Conservation (phyloP, 2,888 invertebrate genomes). For the Sarcophaga rosellei region DNA sequence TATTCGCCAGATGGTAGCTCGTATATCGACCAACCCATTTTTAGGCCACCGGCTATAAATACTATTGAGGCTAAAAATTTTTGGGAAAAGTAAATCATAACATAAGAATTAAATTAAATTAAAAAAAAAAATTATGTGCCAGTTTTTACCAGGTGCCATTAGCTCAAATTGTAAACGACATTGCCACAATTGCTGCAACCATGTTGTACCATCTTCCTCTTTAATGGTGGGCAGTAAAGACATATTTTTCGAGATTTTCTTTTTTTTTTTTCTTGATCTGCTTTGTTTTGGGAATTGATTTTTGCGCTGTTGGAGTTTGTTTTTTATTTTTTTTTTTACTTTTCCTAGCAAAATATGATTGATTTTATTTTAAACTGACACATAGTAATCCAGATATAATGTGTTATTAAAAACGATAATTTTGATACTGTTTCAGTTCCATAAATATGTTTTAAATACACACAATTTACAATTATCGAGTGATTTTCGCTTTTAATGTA, state of each 20-base stretch:
- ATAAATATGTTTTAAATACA: constrained; percentile 29
- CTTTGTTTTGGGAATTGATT: too few relatives aligned
- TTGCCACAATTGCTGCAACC: constrained; percentile 74
- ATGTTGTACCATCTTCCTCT: constrained; percentile 73
- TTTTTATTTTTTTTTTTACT: neutral
- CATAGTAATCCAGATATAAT: neutral
- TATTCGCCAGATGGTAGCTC: constrained; percentile 75
- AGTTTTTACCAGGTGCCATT: constrained; percentile 74
- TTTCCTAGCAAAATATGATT: neutral
- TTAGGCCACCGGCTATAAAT: constrained; percentile 76
- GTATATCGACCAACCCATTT: constrained; percentile 76
- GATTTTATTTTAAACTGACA: neutral
- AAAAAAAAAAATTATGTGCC: neutral
- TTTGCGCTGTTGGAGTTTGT: neutral
- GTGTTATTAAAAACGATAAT: constrained; percentile 1
- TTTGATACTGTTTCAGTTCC: constrained; percentile 13
- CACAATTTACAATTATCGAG: constrained; percentile 9
- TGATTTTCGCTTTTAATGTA: neutral
- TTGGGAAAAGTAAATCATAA: neutral
- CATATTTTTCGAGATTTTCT: constrained; percentile 64
- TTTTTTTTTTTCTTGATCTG: neutral
- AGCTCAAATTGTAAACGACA: constrained; percentile 76
- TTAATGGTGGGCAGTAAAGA: constrained; percentile 74
- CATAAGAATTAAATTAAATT: neutral
- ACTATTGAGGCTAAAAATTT: constrained; percentile 73